A percentile compares a stretch with the other conserved stretches of the same genome.
Evolutionary conservation across 2,888 invertebrate genomes (phyloP).

Genomic region (Ceraclea dissimilis): DNA sequence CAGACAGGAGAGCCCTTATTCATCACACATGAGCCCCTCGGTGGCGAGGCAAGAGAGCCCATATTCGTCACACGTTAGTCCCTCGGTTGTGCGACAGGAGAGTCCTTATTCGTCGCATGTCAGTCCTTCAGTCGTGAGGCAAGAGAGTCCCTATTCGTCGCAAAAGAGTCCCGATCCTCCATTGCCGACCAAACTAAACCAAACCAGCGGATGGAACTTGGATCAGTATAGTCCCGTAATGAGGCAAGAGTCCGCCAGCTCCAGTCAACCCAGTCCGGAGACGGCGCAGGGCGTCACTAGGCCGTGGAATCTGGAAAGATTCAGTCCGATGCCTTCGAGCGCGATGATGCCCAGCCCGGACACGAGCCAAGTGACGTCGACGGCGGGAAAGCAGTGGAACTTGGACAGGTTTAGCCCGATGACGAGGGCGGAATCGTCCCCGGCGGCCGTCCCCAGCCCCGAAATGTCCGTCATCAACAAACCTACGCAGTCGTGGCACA

Average conservation of each 20-base stretch:
- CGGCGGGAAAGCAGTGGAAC: conserved; percentile 24
- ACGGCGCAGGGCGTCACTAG: conserved; percentile 31
- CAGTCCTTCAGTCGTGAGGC: conserved; percentile 1
- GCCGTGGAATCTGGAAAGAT: conserved; percentile 29
- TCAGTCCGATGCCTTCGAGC: conserved; percentile 23
- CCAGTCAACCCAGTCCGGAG: conserved; percentile 36
- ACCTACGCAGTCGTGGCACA: conserved; percentile 12
- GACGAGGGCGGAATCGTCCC: conserved; percentile 20
- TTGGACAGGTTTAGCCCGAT: conserved; percentile 24
- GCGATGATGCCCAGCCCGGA: conserved; percentile 25
- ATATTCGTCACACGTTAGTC: conserved; percentile 7
- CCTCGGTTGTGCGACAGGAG: conserved; percentile 10
- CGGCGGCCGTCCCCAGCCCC: conserved; percentile 19
- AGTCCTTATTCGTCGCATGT: conserved; percentile 9
- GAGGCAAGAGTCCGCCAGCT: conserved; percentile 39
- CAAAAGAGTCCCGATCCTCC: conserved; percentile 28
- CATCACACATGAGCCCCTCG: conserved; percentile 12
- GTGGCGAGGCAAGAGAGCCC: conserved; percentile 14
- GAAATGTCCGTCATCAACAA: conserved; percentile 7
- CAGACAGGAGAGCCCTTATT: conserved; percentile 13
- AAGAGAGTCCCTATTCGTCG: conserved; percentile 7
- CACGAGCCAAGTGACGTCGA: conserved; percentile 23
- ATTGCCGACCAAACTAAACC: neutral
- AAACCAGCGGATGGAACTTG: conserved; percentile 18
- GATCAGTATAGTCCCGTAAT: conserved; percentile 40